Percentiles rank a stretch among this genome's conserved stretches.
Evolutionary conservation across 30 jellyfish, hydroid and myxozoan species (phyloP).

Genomic region (Aurelia sp.): DNA sequence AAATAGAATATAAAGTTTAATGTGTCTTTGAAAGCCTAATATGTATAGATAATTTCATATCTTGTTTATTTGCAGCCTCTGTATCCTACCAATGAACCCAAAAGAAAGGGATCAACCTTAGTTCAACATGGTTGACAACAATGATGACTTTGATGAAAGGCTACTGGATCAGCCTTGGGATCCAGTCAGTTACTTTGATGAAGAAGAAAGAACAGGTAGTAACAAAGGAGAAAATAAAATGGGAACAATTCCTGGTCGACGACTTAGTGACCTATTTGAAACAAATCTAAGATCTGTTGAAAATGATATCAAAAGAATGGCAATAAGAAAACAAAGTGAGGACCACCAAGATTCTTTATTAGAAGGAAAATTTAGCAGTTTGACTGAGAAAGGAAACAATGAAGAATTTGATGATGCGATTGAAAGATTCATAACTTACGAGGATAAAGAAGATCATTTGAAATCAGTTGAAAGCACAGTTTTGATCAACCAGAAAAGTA

Average conservation of each 20-base stretch:
- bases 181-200: constrained; percentile 94
- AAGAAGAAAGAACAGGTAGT: constrained; percentile 57
- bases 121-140: background rate
- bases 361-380: constrained; percentile 4
- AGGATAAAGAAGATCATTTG: constrained; percentile 71
- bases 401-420: constrained; percentile 50
- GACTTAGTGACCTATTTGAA: constrained; percentile 56
- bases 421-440: constrained; percentile 56
- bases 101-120: too few species aligned
- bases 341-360: constrained; percentile 15
- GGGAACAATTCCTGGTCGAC: constrained; percentile 8
- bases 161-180: constrained; percentile 94
- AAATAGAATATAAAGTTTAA: too few species aligned
- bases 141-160: constrained; percentile 60
- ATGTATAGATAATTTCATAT: too few species aligned
- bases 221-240: constrained; percentile 3
- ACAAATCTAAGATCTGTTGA: constrained; percentile 58
- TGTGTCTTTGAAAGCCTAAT: too few species aligned
- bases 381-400: constrained; percentile 1
- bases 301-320: constrained; percentile 50
- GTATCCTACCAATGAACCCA: too few species aligned
- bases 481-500: constrained; percentile 54
- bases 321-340: constrained; percentile 26
- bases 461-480: constrained; percentile 71
- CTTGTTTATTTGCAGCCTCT: too few species aligned